phyloP scores from a whole-genome alignment of 53 echinoderm and acorn worm genomes.

The Holothuria leucospilota region DNA sequence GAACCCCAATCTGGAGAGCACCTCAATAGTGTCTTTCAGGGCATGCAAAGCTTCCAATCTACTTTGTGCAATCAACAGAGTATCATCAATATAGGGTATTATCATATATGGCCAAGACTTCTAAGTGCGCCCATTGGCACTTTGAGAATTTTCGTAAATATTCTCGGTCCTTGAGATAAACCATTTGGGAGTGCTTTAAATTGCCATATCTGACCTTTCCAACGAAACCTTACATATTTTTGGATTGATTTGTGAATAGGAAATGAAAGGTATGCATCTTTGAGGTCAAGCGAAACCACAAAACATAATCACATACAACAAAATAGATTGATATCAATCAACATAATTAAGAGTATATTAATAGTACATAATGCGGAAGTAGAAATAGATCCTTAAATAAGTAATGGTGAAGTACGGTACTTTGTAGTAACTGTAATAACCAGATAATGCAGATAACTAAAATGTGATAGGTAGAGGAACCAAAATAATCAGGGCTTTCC shows the following conservation, averaged over 20 bases:
- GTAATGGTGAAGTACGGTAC: too few relatives aligned
- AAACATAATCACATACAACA: too few relatives aligned
- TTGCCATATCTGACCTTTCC: slow-evolving; percentile 54
- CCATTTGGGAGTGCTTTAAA: slow-evolving; percentile 58
- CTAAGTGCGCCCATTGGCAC: slow-evolving; percentile 1
- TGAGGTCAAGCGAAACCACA: slow-evolving; percentile 70
- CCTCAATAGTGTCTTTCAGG: not conserved
- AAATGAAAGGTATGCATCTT: slow-evolving; percentile 68
- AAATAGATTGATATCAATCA: too few relatives aligned
- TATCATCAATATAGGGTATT: slow-evolving; percentile 48
- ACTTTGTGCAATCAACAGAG: slow-evolving; percentile 32
- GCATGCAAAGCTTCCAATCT: not conserved
- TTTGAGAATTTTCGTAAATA: slow-evolving; percentile 63
- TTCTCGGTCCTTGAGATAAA: slow-evolving; percentile 57
- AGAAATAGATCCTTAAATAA: too few relatives aligned
- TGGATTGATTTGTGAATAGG: slow-evolving; percentile 42
- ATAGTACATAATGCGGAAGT: too few relatives aligned
- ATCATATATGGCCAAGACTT: slow-evolving; percentile 26
- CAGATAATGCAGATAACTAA: too few relatives aligned
- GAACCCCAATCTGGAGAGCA: slow-evolving; percentile 4
- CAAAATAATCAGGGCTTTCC: too few relatives aligned
- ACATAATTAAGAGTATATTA: too few relatives aligned
- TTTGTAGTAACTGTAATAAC: too few relatives aligned
- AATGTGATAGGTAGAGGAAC: too few relatives aligned
- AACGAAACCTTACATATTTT: slow-evolving; percentile 61